These are phyloP conservation scores for Schizopygopsis pylzovi DNA, from an alignment of 2,797 vertebrate genomes.

Conservation along the genomic window DNA sequence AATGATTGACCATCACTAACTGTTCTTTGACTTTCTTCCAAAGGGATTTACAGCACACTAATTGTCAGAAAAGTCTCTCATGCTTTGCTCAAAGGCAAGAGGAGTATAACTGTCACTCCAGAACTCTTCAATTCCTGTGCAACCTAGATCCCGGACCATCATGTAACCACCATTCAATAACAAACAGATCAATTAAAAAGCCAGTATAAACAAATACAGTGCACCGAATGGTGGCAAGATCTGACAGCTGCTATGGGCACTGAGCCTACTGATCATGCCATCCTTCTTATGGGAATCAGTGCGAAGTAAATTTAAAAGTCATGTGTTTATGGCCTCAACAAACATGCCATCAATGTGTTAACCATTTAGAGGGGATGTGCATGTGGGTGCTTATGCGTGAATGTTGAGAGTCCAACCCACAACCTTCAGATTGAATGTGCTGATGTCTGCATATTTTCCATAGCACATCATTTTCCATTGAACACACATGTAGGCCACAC, in stretches of 20 bases:
- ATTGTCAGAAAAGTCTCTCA: constrained; percentile 10
- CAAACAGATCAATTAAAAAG: background rate
- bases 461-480: constrained; percentile 49
- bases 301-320: background rate
- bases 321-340: background rate
- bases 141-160: background rate
- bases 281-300: background rate
- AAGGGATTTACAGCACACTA: background rate
- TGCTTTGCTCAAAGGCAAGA: constrained; percentile 14
- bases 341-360: constrained; percentile 10
- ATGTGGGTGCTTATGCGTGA: constrained; percentile 10
- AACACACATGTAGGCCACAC: constrained; percentile 30
- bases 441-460: constrained; percentile 53
- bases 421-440: constrained; percentile 51
- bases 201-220: background rate
- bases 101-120: background rate
- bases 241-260: background rate
- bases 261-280: background rate
- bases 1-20: background rate
- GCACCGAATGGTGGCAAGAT: background rate
- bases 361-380: background rate
- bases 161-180: background rate
- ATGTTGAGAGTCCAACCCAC: constrained; percentile 19
- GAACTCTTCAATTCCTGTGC: background rate
- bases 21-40: background rate